These are phyloP conservation scores for Lamellibrachia satsuma DNA, from an alignment of 2,888 invertebrate genomes.

Conservation along the genomic window DNA sequence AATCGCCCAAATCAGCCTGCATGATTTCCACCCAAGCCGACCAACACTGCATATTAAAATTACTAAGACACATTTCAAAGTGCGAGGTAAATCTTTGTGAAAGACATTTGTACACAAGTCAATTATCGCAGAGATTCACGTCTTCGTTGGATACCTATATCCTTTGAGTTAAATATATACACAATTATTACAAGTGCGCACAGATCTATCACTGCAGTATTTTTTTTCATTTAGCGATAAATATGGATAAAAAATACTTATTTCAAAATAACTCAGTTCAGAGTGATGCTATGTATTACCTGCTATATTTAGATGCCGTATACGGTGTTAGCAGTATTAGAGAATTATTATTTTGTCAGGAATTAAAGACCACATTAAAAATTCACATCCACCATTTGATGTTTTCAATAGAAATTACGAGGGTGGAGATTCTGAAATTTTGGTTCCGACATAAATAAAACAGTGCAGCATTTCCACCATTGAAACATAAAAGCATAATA, in stretches of 20 bases:
- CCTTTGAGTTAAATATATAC: neutral
- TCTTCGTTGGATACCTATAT: neutral
- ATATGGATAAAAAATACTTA: neutral
- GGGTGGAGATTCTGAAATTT: neutral
- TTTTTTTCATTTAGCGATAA: neutral
- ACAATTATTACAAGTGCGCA: neutral
- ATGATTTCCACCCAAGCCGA: neutral
- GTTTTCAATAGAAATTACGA: neutral
- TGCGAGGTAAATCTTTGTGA: neutral
- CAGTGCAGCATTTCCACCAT: neutral
- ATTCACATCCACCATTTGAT: neutral
- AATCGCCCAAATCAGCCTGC: constrained; percentile 6
- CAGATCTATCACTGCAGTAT: neutral
- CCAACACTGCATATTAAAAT: neutral
- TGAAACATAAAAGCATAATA: neutral
- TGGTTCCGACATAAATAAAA: constrained; percentile 9
- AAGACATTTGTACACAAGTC: constrained; percentile 9
- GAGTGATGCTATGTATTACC: neutral
- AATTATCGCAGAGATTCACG: neutral
- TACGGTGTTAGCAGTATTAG: neutral
- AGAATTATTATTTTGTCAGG: neutral
- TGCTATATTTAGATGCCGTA: neutral
- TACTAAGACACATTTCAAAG: neutral
- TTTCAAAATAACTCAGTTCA: neutral
- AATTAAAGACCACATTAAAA: neutral